A percentile compares a stretch with the other conserved stretches of the same genome.
Conservation (phyloP, 2,113 vertebrate genomes). For the Motacilla alba region DNA sequence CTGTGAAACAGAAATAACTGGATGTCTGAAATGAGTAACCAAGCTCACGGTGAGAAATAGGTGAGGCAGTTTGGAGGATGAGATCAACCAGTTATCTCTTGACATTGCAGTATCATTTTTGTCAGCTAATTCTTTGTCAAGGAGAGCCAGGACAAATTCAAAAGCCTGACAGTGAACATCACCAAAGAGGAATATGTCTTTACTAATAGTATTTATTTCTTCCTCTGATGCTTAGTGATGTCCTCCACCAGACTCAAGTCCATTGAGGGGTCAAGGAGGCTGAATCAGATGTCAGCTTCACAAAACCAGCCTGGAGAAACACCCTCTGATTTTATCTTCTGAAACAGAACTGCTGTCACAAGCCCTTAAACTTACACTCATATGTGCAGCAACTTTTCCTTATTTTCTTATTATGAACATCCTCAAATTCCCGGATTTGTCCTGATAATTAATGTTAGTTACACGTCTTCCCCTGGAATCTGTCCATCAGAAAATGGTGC, state of each 20-base stretch:
- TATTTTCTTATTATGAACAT: neutral
- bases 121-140: neutral
- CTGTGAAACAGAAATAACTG: neutral
- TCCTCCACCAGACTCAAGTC: neutral
- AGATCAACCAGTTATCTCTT: neutral
- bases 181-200: neutral
- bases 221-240: neutral
- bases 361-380: neutral
- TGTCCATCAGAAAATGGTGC: neutral
- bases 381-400: neutral
- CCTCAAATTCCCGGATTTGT: neutral
- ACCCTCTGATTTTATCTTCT: neutral
- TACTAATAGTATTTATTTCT: neutral
- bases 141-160: neutral
- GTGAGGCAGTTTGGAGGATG: neutral
- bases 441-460: neutral
- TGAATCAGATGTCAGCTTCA: neutral
- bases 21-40: slow-evolving; percentile 8
- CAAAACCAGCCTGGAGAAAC: neutral
- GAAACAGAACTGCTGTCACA: neutral
- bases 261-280: neutral
- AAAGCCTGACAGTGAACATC: neutral
- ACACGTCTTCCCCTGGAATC: neutral
- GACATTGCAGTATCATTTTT: neutral
- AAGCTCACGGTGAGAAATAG: neutral